Evolutionary conservation across 2,113 vertebrate species (phyloP), one percentile per base, ranked within the genome.

Genomic region (Cololabis saira): DNA sequence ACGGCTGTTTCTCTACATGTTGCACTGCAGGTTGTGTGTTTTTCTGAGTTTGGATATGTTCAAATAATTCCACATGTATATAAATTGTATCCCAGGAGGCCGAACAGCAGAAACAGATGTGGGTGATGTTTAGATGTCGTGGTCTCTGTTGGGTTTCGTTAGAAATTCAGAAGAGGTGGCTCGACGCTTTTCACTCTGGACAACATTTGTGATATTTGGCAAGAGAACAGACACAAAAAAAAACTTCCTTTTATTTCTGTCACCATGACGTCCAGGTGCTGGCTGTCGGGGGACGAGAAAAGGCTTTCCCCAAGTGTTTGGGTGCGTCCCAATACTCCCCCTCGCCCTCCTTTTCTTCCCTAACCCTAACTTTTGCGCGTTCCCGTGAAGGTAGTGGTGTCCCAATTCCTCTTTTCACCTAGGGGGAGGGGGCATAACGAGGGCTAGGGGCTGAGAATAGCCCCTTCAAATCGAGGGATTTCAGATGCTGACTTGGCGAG

Each of bases 61-160:
- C 66, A n/a, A 24, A 22, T 19, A 74, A 71, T 52, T 13, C 5
- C 30, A 19, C 19, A 13, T 42, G 17, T 52, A 49, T 13, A 52
- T 48, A 61, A 47, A 63, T 49, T 64, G 61, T 57, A 73, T 71
- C 84, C 88, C 78, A 63, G 37, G 47, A 83, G 61, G 47, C n/a
- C 62, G 75, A 70, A 70, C 61, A 76, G 78, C 54, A 81, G 74
- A 70, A 87, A 85, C 93, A 93, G 90, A 95, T 93, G 92, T 92
- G 89, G 89, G 71, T 87, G 59, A 88, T 92, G 91, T 92, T 88
- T 93, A 87, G 89, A 89, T 81, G 82, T 76, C 84, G 74, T 72
- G 82, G 77, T 90, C 91, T 90, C 69, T 64, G 54, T 80, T 83
- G 83, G 82, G 85, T 88, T 85, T 74, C 71, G 87, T 86, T 21